Evolutionary conservation across 92 coral and sea anemone species (phyloP).

Genomic region (Phenganax stokvisi): DNA sequence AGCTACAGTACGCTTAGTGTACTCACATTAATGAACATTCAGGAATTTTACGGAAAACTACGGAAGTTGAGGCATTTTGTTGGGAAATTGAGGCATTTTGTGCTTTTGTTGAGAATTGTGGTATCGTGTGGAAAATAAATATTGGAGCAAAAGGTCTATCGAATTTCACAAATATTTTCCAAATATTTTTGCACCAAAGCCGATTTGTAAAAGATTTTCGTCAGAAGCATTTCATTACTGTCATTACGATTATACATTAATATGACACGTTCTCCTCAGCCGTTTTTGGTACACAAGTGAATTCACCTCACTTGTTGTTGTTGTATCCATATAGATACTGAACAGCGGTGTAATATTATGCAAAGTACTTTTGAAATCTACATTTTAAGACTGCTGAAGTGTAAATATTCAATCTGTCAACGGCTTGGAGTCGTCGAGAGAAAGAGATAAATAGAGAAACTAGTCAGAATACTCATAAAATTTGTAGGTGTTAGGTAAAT

Average conservation of each 20-base stretch:
- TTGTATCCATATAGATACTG: background rate
- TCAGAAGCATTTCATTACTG: background rate
- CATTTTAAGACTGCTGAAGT: background rate
- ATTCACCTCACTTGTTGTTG: background rate
- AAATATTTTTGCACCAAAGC: constrained; percentile 12
- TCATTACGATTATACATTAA: background rate
- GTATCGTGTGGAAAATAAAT: no score
- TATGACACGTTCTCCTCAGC: no score
- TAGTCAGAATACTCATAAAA: background rate
- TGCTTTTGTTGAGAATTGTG: no score
- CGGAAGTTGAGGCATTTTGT: background rate
- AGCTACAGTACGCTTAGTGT: no score
- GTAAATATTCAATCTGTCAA: constrained; percentile 25
- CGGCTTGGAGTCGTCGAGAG: constrained; percentile 2
- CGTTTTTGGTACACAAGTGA: background rate
- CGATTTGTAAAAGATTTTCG: background rate
- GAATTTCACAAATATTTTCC: constrained; percentile 18
- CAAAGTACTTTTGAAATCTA: constrained; percentile 8
- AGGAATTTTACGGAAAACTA: background rate
- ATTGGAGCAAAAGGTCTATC: background rate
- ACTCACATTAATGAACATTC: no score
- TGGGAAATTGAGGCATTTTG: no score
- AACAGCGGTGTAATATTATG: background rate
- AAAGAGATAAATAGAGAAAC: background rate
- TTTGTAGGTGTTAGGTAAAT: constrained; percentile 1